These are phyloP conservation scores for Nycticryphes semicollaris DNA, from an alignment of 2,113 vertebrate genomes.

Conservation along the genomic window DNA sequence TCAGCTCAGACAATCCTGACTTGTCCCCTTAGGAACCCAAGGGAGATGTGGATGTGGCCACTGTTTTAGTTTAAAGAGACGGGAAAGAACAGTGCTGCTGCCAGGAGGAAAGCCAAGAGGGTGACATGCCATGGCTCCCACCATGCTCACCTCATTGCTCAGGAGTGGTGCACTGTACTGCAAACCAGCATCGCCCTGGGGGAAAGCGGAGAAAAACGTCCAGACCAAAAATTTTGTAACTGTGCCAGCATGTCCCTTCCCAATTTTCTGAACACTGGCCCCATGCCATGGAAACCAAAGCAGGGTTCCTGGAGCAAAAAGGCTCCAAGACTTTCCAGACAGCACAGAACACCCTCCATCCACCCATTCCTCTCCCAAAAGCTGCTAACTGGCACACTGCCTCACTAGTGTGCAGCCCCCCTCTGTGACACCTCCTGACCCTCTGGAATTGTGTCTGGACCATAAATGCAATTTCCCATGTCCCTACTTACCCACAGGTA, in stretches of 20 bases:
- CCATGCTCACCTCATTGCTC: constrained; percentile 75
- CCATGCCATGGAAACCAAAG: accelerated
- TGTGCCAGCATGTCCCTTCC: accelerated
- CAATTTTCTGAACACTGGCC: background rate
- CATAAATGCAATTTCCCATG: background rate
- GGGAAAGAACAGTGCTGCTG: background rate
- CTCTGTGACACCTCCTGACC: accelerated
- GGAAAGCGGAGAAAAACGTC: background rate
- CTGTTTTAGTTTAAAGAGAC: background rate
- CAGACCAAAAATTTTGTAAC: background rate
- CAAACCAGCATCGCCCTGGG: constrained; percentile 66
- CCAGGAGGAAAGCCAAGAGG: background rate
- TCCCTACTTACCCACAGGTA: constrained; percentile 83
- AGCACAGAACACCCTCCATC: background rate
- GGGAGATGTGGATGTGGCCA: background rate
- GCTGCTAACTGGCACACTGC: accelerated
- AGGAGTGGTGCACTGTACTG: constrained; percentile 68
- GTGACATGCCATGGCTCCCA: background rate
- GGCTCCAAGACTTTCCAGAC: background rate
- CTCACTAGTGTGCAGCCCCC: background rate
- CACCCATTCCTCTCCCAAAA: background rate
- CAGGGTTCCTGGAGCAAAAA: background rate
- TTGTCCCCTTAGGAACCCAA: accelerated
- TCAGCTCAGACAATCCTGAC: background rate
- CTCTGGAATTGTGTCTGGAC: background rate